Evolutionary conservation across 2,113 vertebrate species (phyloP), one percentile per base, ranked within the genome.

Genomic region (Lycaon pictus): DNA sequence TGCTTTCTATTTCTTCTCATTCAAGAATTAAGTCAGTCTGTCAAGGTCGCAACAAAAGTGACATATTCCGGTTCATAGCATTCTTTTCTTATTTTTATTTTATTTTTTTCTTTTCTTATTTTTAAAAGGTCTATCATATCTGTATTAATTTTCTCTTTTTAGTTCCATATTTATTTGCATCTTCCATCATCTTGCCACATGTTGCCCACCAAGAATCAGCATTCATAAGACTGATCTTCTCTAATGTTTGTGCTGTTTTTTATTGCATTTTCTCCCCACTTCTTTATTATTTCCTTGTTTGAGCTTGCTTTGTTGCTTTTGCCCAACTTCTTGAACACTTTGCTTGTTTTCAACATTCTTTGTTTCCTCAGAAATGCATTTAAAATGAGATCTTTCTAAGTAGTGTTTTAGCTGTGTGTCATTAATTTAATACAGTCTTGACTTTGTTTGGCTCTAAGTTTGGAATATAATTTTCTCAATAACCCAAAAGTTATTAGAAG

Each of bases 401-500:
- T 29, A 53, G 69, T 53, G 29, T 19, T 93, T 32, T 88, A 63
- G 43, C 56, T 90, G 8, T 56, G 15, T 60, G 22, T 35, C 71
- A 7, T 72, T 67, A 74, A 71, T 84, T 65, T 60, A 29, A 51
- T 88, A 37, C 4, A 62, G 15, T 55, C 87, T 77, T 58, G 5
- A n/a, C 3, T 86, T 22, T 27, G n/a, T 86, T 22, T 27, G n/a
- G 20, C n/a, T 65, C 60, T 37, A 91, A 12, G 3, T 79, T 90
- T 93, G 83, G 12, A 51, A 48, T 91, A 58, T 35, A 88, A 72
- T 88, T 71, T 84, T 91, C 55, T 93, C 82, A 88, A 65, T 63
- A 74, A 84, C 22, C 20, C 32, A 77, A 87, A 72, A 17, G 20
- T 65, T 63, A 71, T 77, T 77, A 63, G 51, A 37, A 77, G 7